Base-by-base conservation (phyloP, 2,113 vertebrate species). In the Microtus pennsylvanicus region DNA sequence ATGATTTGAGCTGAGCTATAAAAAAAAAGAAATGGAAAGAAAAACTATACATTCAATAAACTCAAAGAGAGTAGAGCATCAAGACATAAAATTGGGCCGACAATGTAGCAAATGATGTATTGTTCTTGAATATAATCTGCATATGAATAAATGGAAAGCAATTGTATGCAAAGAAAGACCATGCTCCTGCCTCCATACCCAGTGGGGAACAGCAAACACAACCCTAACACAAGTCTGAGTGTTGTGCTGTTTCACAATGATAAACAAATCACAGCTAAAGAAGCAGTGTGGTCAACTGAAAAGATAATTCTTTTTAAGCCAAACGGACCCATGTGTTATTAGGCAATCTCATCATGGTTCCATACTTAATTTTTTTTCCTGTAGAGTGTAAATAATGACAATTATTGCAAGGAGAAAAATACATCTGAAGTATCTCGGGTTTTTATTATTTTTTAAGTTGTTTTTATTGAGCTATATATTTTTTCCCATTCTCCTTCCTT, bases 31-130 rank as follows among this genome's bases (percentile, higher is more conserved):
- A n/a, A n/a, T n/a, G n/a, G n/a, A n/a, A 58, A 58, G 58, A 58
- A 58, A 58, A 58, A 88, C 69, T 69, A 63, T 70, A 83, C n/a
- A 55, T 78, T 94, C 90, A 87, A 91, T 91, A 94, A 83, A 78
- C 55, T 91, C 77, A 87, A 95, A 89, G 11, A 81, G 45, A 93
- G 22, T 21, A 91, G 58, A 47, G 9, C 74, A 80, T 82, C 50
- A 80, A 94, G 85, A 76, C 82, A 76, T 80, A 95, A 91, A 96
- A 95, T 87, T 61, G 96, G 75, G 87, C 52, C 35, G 70, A 88
- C 58, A 94, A 74, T 93, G 76, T n/a, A 80, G 81, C 88, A 96
- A 89, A 97, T 88, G 93, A 94, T 88, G 70, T 26, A 92, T 96
- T 98, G 87, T 95, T 52, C 87, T 92, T 83, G n/a, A 61, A 75